Percentiles rank a stretch among this genome's conserved stretches.
Evolutionary conservation across 2,113 vertebrate genomes (phyloP).

Genomic region (Nansenia antarctica): DNA sequence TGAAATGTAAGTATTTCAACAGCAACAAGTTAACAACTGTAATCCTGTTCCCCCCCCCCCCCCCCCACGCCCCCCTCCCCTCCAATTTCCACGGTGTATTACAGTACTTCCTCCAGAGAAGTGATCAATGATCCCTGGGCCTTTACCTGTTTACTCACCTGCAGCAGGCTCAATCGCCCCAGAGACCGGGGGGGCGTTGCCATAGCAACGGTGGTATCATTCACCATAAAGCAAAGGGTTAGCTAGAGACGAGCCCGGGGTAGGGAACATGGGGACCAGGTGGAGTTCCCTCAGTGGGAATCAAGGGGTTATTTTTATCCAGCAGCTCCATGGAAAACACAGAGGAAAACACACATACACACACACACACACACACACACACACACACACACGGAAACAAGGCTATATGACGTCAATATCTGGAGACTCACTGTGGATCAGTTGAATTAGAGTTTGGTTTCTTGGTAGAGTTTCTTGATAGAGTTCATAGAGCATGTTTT

Average conservation of each 20-base stretch:
- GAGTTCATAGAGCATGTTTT: too few species aligned
- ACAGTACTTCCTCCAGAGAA: neutral
- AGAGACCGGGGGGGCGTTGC: constrained; percentile 31
- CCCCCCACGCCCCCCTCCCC: too few species aligned
- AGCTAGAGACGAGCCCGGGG: constrained; percentile 1
- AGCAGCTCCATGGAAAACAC: constrained; percentile 30
- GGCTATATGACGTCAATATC: too few species aligned
- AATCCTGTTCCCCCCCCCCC: too few species aligned
- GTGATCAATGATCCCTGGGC: constrained; percentile 24
- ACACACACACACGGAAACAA: constrained; percentile 29
- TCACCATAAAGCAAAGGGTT: too few species aligned
- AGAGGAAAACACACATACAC: constrained; percentile 35
- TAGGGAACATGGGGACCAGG: constrained; percentile 12
- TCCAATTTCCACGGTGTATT: neutral
- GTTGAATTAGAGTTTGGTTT: too few species aligned
- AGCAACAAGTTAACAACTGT: too few species aligned
- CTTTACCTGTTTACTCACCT: constrained; percentile 13
- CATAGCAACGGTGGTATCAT: constrained; percentile 26
- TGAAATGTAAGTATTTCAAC: too few species aligned
- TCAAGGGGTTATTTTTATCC: constrained; percentile 40
- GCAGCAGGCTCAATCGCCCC: neutral
- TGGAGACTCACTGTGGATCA: too few species aligned
- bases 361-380: too few species aligned
- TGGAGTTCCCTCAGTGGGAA: constrained; percentile 31
- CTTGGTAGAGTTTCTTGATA: too few species aligned